These are phyloP conservation scores for Rhinoraja longicauda DNA, from an alignment of 2,797 vertebrate species.

Conservation along the genomic window DNA sequence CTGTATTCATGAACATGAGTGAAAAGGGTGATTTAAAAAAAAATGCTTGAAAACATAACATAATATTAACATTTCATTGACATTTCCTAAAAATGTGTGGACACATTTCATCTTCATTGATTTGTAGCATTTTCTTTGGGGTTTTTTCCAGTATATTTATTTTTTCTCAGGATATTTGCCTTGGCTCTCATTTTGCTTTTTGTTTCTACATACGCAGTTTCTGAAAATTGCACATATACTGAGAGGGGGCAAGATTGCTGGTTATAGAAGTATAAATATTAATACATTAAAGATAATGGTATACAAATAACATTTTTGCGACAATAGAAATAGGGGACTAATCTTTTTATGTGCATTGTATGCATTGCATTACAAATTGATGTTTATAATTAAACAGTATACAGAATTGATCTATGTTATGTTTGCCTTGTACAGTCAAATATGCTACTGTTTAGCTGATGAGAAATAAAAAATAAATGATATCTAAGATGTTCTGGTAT, in stretches of 20 bases:
- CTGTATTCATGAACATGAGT: not conserved
- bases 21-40: not conserved
- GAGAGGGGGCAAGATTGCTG: not conserved
- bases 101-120: not conserved
- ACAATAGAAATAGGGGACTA: not conserved
- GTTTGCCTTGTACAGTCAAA: slow-evolving; percentile 16
- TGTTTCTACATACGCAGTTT: not conserved
- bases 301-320: not conserved
- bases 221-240: not conserved
- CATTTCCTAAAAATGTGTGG: not conserved
- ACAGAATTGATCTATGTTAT: slow-evolving; percentile 19
- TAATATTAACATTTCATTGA: not conserved
- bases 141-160: not conserved
- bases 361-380: slow-evolving; percentile 16
- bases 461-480: slow-evolving; percentile 28
- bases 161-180: slow-evolving; percentile 29
- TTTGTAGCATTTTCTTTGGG: not conserved
- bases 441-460: slow-evolving; percentile 17
- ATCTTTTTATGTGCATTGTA: not conserved
- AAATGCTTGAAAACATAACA: not conserved
- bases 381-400: slow-evolving; percentile 30
- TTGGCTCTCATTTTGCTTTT: not conserved
- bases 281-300: not conserved
- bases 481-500: not conserved
- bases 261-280: not conserved